phyloP scores from a whole-genome alignment of 2,113 vertebrate species.

The Corythornis vintsioides region DNA sequence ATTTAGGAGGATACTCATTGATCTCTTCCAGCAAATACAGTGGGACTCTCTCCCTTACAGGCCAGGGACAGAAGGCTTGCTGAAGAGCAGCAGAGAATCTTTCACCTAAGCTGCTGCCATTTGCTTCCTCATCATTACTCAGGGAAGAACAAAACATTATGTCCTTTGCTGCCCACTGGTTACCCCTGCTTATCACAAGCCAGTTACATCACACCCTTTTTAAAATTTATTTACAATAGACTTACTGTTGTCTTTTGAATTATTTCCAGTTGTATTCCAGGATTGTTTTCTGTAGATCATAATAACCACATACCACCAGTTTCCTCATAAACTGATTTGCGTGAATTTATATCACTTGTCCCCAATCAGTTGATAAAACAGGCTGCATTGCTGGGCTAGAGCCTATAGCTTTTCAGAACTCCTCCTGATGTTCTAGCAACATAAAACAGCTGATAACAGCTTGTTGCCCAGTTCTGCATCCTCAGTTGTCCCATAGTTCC shows the following conservation, averaged over 20 bases:
- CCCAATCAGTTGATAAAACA: not conserved
- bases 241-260: not conserved
- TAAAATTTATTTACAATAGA: conserved; percentile 9
- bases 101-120: not conserved
- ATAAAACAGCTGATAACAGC: not conserved
- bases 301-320: not conserved
- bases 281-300: not conserved
- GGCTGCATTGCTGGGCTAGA: not conserved
- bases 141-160: not conserved
- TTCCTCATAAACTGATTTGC: not conserved
- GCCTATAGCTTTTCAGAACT: not conserved
- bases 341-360: not conserved
- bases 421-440: not conserved
- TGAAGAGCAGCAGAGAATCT: not conserved
- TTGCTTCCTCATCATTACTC: not conserved
- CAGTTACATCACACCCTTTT: not conserved
- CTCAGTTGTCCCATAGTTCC: not conserved
- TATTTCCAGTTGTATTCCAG: not conserved
- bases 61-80: not conserved
- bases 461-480: not conserved
- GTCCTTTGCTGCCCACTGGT: not conserved
- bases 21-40: not conserved
- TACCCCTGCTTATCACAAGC: not conserved
- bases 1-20: not conserved
- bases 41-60: not conserved